phyloP scores from a whole-genome alignment of 2,113 vertebrate species.

The Phodopus roborovskii region DNA sequence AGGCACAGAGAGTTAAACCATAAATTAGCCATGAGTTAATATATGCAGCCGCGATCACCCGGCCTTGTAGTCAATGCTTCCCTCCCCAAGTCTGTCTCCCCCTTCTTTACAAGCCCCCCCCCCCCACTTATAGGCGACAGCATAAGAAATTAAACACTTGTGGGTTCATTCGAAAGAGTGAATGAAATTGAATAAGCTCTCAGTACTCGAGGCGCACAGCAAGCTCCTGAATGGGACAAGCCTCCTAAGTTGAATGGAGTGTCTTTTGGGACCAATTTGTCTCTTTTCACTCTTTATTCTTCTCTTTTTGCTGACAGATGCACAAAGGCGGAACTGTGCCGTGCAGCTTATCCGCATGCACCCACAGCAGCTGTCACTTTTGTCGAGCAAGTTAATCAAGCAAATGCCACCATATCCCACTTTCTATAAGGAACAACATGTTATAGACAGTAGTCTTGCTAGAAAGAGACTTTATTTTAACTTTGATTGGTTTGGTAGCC shows the following conservation, averaged over 20 bases:
- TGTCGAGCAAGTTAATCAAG: conserved; percentile 99
- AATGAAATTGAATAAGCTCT: conserved; percentile 99
- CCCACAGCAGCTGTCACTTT: conserved; percentile 99
- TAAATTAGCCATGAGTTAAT: conserved; percentile 90
- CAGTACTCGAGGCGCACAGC: conserved; percentile 99
- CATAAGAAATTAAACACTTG: conserved; percentile 99
- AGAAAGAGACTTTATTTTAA: conserved; percentile 92
- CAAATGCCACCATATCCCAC: conserved; percentile 99
- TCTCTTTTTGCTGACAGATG: conserved; percentile 99
- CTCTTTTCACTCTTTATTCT: conserved; percentile 99
- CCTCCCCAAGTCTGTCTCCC: conserved; percentile 84
- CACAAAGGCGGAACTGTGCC: conserved; percentile 99
- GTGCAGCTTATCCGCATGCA: conserved; percentile 98
- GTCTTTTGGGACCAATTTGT: conserved; percentile 99
- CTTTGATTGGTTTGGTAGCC: conserved; percentile 88
- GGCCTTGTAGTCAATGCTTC: conserved; percentile 93
- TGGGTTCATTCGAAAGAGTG: conserved; percentile 98
- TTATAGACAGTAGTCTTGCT: conserved; percentile 92
- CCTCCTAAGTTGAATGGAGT: conserved; percentile 99
- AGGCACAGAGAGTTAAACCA: conserved; percentile 74
- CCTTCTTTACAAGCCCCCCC: conserved; percentile 86
- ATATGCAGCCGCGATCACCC: conserved; percentile 92
- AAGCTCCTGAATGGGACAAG: conserved; percentile 99
- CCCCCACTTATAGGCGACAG: conserved; percentile 88
- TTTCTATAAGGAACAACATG: conserved; percentile 95